Evolutionary conservation across 2,888 invertebrate genomes (phyloP), one percentile per base, ranked within the genome.

Genomic region (Brachyopa scutellaris): DNA sequence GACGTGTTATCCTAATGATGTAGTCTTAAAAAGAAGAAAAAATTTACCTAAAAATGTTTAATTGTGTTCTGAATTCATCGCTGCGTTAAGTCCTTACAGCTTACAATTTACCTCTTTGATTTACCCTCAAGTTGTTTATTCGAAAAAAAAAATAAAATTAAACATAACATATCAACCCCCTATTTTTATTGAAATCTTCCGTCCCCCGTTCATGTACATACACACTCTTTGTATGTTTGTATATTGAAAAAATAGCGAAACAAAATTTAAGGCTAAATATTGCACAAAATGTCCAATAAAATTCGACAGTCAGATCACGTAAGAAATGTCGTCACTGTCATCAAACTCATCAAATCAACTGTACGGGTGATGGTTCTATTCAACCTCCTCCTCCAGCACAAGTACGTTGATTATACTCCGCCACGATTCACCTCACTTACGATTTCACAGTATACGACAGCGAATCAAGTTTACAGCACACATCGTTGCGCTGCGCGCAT

Each of bases 301-400:
- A 57, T 38, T 59, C 36, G 51, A 59, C 47, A 80, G 17, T 33
- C 64, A 2, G 19, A 17, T 17, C 74, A 80, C 80, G 74, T 74
- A 69, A 62, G 55, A 49, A 9, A 42, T 80, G 62, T 79, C 80
- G 74, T 80, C 80, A 80, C 69, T 69, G 80, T 74, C 80, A 76
- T 49, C 55, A 66, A 73, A 67, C 53, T 67, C 53, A 23, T 61
- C 79, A 47, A 64, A 49, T 31, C 51, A 19, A 42, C 4, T 26
- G 42, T 33, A 36, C 40, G 38, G 45, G 55, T 55, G 51, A 7
- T 2, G 59, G 36, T 73, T 74, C 19, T 62, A 26, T 62, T 55
- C 55, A 36, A 8, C 31, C 67, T 70, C 26, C 17, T 49, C 29
- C 8, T 36, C 3, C 17, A 42, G 38, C 29, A 17, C 57, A 38